A percentile compares a stretch with the other conserved stretches of the same genome.
Conservation (phyloP, 2,888 invertebrate species). For the Agonopterix alstromeriana region DNA sequence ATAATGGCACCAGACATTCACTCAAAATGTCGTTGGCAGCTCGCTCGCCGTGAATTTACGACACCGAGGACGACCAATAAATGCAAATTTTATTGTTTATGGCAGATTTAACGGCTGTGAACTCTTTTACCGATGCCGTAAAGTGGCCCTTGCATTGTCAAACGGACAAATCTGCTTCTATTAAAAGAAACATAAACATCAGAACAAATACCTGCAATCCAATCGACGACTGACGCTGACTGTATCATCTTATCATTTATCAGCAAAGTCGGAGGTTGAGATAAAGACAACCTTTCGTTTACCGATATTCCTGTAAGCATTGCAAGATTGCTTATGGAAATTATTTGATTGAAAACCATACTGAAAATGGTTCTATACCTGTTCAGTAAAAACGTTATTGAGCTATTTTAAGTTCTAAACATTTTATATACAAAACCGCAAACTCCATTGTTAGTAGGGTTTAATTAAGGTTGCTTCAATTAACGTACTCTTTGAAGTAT, state of each 20-base stretch:
- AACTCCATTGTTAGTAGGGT: too few species aligned
- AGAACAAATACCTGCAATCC: not conserved
- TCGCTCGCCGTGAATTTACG: slow-evolving; percentile 65
- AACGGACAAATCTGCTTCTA: slow-evolving; percentile 39
- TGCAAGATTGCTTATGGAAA: too few species aligned
- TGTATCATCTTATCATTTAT: not conserved
- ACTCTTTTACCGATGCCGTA: slow-evolving; percentile 68
- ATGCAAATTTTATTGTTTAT: slow-evolving; percentile 77
- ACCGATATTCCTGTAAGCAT: too few species aligned
- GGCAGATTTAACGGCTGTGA: slow-evolving; percentile 69
- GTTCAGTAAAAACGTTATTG: too few species aligned
- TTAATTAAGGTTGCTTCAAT: too few species aligned
- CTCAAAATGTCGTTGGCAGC: slow-evolving; percentile 70
- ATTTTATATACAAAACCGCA: not conserved
- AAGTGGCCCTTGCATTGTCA: slow-evolving; percentile 48
- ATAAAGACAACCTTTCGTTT: too few species aligned
- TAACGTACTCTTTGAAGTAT: too few species aligned
- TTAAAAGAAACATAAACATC: slow-evolving; percentile 19
- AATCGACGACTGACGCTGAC: too few species aligned
- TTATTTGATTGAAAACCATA: too few species aligned
- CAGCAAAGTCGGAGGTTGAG: not conserved
- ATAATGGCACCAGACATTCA: slow-evolving; percentile 61
- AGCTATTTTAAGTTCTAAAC: too few species aligned
- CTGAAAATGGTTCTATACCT: too few species aligned
- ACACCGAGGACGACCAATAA: slow-evolving; percentile 70